Conservation (phyloP, 2,888 invertebrate species). For the Plagodis pulveraria region DNA sequence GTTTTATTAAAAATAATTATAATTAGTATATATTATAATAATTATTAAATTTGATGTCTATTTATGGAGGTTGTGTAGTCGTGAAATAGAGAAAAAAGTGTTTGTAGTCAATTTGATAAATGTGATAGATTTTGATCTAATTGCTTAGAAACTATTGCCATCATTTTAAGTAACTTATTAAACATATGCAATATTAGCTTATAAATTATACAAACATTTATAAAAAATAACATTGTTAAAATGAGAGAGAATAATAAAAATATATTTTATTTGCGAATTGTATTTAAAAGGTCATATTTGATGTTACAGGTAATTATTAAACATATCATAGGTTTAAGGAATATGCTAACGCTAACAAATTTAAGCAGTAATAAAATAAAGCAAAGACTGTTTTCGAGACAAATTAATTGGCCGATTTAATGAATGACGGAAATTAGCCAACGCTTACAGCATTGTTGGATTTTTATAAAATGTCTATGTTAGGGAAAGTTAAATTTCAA, state of each 20-base stretch:
- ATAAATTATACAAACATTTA: conserved; percentile 4
- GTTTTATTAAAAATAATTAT: conserved; percentile 9
- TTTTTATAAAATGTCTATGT: no score
- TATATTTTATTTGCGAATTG: conserved; percentile 25
- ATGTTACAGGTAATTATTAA: conserved; percentile 44
- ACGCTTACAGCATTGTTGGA: no score
- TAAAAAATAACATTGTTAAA: conserved; percentile 2
- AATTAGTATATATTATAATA: conserved; percentile 29
- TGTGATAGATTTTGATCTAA: conserved; percentile 34
- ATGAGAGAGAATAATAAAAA: conserved; percentile 20
- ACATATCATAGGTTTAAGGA: conserved; percentile 58
- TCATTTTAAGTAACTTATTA: conserved; percentile 4
- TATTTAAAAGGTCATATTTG: conserved; percentile 6
- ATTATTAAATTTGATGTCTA: conserved; percentile 52
- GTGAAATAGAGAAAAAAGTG: conserved; percentile 31
- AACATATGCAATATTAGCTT: conserved; percentile 15
- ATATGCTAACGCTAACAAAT: conserved; percentile 3
- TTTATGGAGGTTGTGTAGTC: conserved; percentile 54
- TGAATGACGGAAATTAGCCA: conserved; percentile 24
- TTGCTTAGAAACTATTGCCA: conserved; percentile 7
- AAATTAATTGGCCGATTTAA: conserved; percentile 23
- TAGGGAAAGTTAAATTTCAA: no score
- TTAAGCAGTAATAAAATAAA: conserved; percentile 5
- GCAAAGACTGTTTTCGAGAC: conserved; percentile 34
- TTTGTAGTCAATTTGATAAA: conserved; percentile 41